These are phyloP conservation scores for Scelioninae gen. 2 DNA, from an alignment of 2,888 invertebrate species.

Conservation along the genomic window DNA sequence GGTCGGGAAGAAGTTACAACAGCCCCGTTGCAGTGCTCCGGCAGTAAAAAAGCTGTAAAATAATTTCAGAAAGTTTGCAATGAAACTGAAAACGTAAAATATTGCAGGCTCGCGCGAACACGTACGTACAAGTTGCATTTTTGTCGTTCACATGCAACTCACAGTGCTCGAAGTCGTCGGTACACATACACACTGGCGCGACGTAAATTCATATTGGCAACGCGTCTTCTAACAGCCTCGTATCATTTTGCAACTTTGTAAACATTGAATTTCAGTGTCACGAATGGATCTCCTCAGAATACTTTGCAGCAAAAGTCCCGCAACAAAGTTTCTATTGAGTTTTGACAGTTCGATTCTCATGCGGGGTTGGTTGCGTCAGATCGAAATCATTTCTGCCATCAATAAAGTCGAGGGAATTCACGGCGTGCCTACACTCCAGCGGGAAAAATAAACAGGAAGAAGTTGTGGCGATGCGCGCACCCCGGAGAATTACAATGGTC, in stretches of 20 bases:
- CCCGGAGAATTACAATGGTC: too few species aligned
- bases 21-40: neutral
- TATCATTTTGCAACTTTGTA: conserved; percentile 42
- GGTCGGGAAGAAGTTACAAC: too few species aligned
- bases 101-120: neutral
- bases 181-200: conserved; percentile 20
- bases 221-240: conserved; percentile 45
- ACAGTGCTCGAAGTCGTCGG: conserved; percentile 14
- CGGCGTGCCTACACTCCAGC: too few species aligned
- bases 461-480: too few species aligned
- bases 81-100: conserved; percentile 5
- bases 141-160: conserved; percentile 1
- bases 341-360: conserved; percentile 53
- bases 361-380: conserved; percentile 22
- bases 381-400: conserved; percentile 42
- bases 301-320: conserved; percentile 38
- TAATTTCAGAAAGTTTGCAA: neutral
- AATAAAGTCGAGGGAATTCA: neutral
- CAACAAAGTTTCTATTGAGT: conserved; percentile 54
- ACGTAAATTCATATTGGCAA: conserved; percentile 52
- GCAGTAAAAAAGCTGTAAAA: neutral
- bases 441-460: too few species aligned
- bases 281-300: conserved; percentile 46
- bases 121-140: conserved; percentile 1
- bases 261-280: conserved; percentile 53